Conservation (phyloP, 2,797 vertebrate genomes). For the Huso huso region DNA sequence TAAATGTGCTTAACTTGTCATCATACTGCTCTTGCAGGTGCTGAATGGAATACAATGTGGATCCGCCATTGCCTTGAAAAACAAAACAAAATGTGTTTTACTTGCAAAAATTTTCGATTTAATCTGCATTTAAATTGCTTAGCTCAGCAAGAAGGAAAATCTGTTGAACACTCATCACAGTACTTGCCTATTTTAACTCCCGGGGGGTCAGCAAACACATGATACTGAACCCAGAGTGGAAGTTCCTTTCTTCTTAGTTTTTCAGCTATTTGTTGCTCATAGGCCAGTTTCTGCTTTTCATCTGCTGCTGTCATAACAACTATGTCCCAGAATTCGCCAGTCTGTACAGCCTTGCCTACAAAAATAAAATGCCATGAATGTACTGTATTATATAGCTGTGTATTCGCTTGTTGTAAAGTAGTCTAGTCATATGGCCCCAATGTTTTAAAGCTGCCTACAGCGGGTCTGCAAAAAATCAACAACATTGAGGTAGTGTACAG, state of each 20-base stretch:
- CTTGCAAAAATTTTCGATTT: neutral
- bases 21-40: constrained; percentile 67
- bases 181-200: constrained; percentile 74
- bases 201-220: constrained; percentile 73
- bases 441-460: too few relatives aligned
- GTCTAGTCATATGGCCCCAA: too few relatives aligned
- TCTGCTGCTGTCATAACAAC: constrained; percentile 78
- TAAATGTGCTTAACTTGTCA: constrained; percentile 58
- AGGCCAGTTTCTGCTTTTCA: constrained; percentile 63
- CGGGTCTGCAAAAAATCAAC: too few relatives aligned
- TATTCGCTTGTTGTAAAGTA: too few relatives aligned
- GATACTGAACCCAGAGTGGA: constrained; percentile 67
- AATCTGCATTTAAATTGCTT: too few relatives aligned
- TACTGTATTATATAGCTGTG: too few relatives aligned
- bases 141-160: too few relatives aligned
- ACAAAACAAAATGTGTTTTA: neutral
- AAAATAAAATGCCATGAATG: neutral
- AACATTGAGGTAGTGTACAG: too few relatives aligned
- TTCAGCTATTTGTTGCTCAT: constrained; percentile 65
- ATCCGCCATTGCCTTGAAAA: constrained; percentile 84
- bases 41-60: constrained; percentile 72
- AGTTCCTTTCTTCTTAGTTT: constrained; percentile 69
- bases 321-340: constrained; percentile 76
- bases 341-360: constrained; percentile 51
- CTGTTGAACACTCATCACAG: neutral